These are phyloP conservation scores for Notocelia uddmanniana DNA, from an alignment of 2,888 invertebrate genomes.

Conservation along the genomic window DNA sequence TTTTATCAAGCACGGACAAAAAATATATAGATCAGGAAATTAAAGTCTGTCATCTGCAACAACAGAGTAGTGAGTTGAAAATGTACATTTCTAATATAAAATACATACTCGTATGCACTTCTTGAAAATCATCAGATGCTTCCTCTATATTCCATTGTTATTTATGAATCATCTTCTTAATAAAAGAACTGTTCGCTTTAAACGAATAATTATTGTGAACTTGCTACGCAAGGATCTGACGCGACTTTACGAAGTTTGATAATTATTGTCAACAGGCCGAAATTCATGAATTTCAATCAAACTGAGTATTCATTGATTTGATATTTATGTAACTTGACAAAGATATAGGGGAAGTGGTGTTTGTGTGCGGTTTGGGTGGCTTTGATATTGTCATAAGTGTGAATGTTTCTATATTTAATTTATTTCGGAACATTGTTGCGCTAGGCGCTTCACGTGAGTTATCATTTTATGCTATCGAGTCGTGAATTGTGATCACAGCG, in stretches of 20 bases:
- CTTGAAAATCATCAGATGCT: neutral
- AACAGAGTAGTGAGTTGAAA: neutral
- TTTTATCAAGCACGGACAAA: neutral
- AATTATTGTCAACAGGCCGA: conserved; percentile 4
- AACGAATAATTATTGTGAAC: conserved; percentile 19
- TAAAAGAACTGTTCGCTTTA: conserved; percentile 9
- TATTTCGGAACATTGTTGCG: neutral
- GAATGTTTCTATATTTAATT: conserved; percentile 10
- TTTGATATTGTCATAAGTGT: conserved; percentile 8
- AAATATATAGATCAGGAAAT: neutral
- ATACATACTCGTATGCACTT: no score
- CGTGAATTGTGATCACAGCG: no score
- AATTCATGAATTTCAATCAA: conserved; percentile 14
- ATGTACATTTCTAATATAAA: neutral
- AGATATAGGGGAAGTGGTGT: conserved; percentile 20
- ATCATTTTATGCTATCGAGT: no score
- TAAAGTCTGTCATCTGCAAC: no score
- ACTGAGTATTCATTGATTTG: conserved; percentile 19
- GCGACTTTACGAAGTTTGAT: conserved; percentile 19
- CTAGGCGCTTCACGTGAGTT: neutral
- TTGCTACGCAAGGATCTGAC: neutral
- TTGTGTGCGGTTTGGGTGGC: neutral
- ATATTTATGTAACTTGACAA: conserved; percentile 30
- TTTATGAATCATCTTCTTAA: neutral
- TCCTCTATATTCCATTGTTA: neutral